phyloP scores from a whole-genome alignment of 2,888 invertebrate species.

The Choristoneura rosaceana region DNA sequence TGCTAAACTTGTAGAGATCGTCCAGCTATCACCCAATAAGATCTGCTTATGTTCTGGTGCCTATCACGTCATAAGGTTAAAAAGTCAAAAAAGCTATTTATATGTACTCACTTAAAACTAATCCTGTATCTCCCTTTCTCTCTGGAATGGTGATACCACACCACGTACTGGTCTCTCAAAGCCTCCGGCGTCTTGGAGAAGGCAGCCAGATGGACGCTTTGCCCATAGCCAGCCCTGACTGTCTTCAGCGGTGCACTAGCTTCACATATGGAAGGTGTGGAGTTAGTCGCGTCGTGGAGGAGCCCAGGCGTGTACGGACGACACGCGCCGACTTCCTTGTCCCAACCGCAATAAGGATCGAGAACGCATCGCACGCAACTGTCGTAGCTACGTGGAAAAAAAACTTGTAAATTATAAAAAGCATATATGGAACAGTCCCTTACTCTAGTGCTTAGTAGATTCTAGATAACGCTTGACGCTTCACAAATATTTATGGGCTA shows the following conservation, averaged over 20 bases:
- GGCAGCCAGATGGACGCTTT: conserved; percentile 86
- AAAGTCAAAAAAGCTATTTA: no score
- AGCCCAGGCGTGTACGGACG: conserved; percentile 84
- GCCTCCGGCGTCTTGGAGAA: conserved; percentile 82
- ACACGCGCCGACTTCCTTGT: conserved; percentile 85
- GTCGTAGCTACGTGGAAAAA: conserved; percentile 77
- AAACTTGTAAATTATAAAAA: background rate
- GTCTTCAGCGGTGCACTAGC: conserved; percentile 84
- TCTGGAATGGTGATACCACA: conserved; percentile 84
- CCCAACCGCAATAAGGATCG: conserved; percentile 90
- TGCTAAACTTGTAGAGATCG: no score
- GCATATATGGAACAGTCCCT: no score
- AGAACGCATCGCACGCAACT: conserved; percentile 87
- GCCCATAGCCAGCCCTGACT: conserved; percentile 86
- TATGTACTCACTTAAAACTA: conserved; percentile 78
- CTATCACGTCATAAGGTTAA: background rate
- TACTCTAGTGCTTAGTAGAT: no score
- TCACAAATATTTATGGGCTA: no score
- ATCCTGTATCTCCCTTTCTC: conserved; percentile 84
- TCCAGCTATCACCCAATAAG: no score
- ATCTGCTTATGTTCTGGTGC: no score
- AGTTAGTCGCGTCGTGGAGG: conserved; percentile 86
- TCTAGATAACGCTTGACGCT: no score
- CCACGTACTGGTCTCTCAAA: conserved; percentile 74
- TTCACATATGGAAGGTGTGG: conserved; percentile 85